Base-by-base conservation (phyloP, 2,113 vertebrate genomes). In the Muntiacus muntjak region DNA sequence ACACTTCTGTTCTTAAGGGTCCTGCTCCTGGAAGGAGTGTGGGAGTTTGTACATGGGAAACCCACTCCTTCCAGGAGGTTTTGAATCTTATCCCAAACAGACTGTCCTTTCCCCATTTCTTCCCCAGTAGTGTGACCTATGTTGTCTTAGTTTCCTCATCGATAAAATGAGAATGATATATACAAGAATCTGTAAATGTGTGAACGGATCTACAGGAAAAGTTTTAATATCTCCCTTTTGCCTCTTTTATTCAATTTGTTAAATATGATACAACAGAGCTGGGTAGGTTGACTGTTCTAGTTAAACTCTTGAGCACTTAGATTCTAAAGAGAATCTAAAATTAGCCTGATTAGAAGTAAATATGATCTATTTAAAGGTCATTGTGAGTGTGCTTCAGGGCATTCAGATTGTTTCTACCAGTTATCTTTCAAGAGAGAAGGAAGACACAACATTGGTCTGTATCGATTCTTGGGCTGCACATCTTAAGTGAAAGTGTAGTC, bases 311-410 rank as follows among this genome's bases (percentile, higher is more conserved):
- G 16, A 85, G 17, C 83, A 40, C 14, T 76, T 50, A 52, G 47
- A 6, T 54, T 91, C 54, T 55, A 82, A 50, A 71, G 7, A 62
- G 54, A 96, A 83, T 88, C 85, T 94, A 60, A 97, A 97, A 93
- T 62, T 62, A 93, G 26, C 23, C 54, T 19, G 11, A 78, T 78
- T 76, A 67, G 67, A 87, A 84, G 36, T 95, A 90, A 96, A 58
- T 21, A 91, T 26, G 33, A 5, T 91, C 76, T 88, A 36, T 62
- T 54, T 87, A 83, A 96, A 94, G 23, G 43, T 96, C 43, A 78
- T 2, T 36, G 40, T 52, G 52, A 90, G 64, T 94, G 55, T 93
- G 40, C 28, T 83, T 86, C 43, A n/a, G 17, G 88, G 40, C 78
- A 52, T 28, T 81, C 23, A 36, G 4, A 62, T 25, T 54, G 16